Percentiles rank a stretch among this genome's conserved stretches.
Evolutionary conservation across 2,113 vertebrate species (phyloP).

Genomic region (Corynorhinus townsendii): DNA sequence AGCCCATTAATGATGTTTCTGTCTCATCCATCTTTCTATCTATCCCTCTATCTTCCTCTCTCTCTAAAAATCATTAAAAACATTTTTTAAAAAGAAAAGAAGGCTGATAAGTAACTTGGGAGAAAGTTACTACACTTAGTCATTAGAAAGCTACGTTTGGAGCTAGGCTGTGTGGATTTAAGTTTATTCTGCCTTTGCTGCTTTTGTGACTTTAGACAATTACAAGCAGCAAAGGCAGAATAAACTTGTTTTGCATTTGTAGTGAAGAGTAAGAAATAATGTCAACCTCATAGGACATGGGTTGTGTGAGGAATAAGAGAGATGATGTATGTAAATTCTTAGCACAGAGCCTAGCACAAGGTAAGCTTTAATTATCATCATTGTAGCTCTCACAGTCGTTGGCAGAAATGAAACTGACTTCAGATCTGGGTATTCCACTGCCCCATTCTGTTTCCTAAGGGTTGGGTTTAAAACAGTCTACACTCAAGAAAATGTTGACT

Average conservation of each 20-base stretch:
- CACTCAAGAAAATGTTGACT: background rate
- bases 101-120: background rate
- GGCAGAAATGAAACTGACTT: background rate
- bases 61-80: too few species aligned
- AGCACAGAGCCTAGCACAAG: background rate
- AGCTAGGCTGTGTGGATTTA: background rate
- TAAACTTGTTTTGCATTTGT: background rate
- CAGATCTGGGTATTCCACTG: background rate
- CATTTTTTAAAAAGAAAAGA: too few species aligned
- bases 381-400: background rate
- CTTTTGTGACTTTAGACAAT: background rate
- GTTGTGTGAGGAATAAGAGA: background rate
- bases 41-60: too few species aligned
- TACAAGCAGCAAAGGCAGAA: too few species aligned
- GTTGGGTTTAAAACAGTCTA: background rate
- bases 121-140: background rate
- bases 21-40: too few species aligned
- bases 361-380: background rate
- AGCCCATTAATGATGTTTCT: too few species aligned
- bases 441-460: background rate
- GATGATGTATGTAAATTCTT: background rate
- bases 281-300: rapidly evolving
- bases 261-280: background rate
- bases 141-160: rapidly evolving
- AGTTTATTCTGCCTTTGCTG: background rate